Percentiles rank a stretch among this genome's conserved stretches.
phyloP scores from a whole-genome alignment of 2,113 vertebrate genomes.

The Saguinus imperator region DNA sequence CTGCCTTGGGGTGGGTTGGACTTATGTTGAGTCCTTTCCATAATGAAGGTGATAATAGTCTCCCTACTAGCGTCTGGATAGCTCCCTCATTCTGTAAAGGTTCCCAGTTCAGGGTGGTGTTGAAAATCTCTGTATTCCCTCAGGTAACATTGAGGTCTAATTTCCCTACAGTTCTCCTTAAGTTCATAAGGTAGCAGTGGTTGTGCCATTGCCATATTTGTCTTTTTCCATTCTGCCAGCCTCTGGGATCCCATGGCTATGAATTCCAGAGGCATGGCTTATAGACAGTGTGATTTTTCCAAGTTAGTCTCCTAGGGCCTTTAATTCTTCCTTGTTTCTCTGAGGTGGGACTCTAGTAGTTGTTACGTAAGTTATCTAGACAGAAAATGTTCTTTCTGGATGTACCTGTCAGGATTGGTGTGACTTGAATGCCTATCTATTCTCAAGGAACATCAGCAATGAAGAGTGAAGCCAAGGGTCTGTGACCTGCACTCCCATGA shows the following conservation, averaged over 20 bases:
- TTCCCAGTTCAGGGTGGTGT: neutral
- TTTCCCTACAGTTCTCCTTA: neutral
- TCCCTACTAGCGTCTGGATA: neutral
- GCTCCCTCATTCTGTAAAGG: neutral
- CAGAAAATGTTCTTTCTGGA: neutral
- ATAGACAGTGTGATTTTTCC: neutral
- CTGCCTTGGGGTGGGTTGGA: neutral
- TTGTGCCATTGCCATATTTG: neutral
- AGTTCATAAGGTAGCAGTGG: neutral
- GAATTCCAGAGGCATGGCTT: neutral
- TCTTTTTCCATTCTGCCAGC: neutral
- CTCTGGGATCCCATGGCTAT: neutral
- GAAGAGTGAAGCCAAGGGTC: neutral
- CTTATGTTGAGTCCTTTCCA: neutral
- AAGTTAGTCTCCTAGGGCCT: neutral
- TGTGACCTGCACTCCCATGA: neutral
- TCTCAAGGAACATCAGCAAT: neutral
- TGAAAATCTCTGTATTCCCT: neutral
- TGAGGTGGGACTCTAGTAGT: neutral
- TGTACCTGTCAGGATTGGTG: neutral
- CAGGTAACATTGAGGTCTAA: neutral
- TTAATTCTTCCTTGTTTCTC: constrained; percentile 11
- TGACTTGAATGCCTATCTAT: neutral
- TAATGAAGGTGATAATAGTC: neutral
- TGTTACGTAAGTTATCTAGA: neutral